Evolutionary conservation across 2,797 vertebrate genomes (phyloP).

Genomic region (Austrolebias charrua): DNA sequence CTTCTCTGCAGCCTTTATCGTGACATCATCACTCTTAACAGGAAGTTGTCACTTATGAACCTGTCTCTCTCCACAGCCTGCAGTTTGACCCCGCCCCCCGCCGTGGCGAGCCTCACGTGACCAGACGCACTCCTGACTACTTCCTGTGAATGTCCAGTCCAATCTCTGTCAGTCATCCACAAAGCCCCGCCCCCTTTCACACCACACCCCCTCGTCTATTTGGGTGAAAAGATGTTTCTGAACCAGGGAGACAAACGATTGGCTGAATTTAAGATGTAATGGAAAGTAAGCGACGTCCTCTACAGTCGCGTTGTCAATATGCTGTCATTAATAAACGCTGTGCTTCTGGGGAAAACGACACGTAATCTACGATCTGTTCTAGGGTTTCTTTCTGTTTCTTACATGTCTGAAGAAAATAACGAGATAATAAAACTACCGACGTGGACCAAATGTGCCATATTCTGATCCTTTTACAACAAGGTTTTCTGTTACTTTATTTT

Average conservation of each 20-base stretch:
- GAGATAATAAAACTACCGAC: constrained; percentile 82
- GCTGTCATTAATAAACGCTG: constrained; percentile 75
- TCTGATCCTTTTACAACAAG: constrained; percentile 70
- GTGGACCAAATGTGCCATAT: constrained; percentile 96
- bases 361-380: constrained; percentile 60
- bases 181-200: constrained; percentile 31
- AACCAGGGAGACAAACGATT: constrained; percentile 64
- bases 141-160: constrained; percentile 86
- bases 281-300: constrained; percentile 34
- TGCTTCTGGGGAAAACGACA: constrained; percentile 66
- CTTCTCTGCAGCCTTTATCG: neutral
- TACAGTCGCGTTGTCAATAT: constrained; percentile 77
- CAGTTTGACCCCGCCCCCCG: constrained; percentile 95
- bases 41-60: neutral
- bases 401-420: constrained; percentile 68
- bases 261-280: constrained; percentile 62
- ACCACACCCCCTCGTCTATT: constrained; percentile 26
- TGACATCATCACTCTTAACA: neutral
- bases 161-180: constrained; percentile 60
- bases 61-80: constrained; percentile 77
- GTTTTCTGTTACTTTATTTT: constrained; percentile 13
- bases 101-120: constrained; percentile 93
- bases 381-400: constrained; percentile 66
- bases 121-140: constrained; percentile 95
- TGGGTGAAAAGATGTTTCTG: constrained; percentile 59